Evolutionary conservation across 2,113 vertebrate genomes (phyloP), one percentile per base, ranked within the genome.

Genomic region (Serinus canaria): DNA sequence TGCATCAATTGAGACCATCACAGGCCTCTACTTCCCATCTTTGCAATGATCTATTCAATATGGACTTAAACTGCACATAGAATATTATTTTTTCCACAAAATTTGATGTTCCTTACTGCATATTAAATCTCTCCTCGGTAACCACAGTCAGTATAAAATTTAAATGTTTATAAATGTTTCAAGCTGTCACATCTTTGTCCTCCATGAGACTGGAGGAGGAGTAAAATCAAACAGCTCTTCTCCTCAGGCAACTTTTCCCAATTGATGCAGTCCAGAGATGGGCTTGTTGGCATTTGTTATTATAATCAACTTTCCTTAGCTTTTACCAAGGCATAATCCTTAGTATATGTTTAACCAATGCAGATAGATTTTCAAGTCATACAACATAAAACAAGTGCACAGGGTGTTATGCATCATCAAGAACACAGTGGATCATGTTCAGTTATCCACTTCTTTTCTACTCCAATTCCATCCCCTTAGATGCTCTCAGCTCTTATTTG

Each of bases 361-460:
- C 75, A 93, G 82, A 91, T 94, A 87, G 64, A 92, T 92, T 97
- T 96, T 95, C 90, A 94, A 92, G 87, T 93, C 82, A 68, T 94
- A 87, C 72, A 87, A 93, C 60, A 73, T 81, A 91, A 94, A 96
- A 94, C 88, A 97, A 96, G 89, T 86, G 80, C 83, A 73, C 68
- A 44, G 78, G 72, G 87, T 92, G 88, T 85, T 89, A 90, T 88
- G 94, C 91, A 93, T 93, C 90, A 91, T 94, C 94, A 94, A 92
- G 90, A 96, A 89, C 74, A 62, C 81, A 84, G 82, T 52, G 90
- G 94, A 94, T 96, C 90, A 94, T 81, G 56, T 93, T 96, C 95
- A 88, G 87, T 87, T 95, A 97, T 95, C 94, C 95, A 90, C 91
- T 96, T 96, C 94, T 96, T 96, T 94, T 88, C 95, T 94, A 95